These are phyloP conservation scores for Monopis laevigella DNA, from an alignment of 2,888 invertebrate genomes.

Conservation along the genomic window DNA sequence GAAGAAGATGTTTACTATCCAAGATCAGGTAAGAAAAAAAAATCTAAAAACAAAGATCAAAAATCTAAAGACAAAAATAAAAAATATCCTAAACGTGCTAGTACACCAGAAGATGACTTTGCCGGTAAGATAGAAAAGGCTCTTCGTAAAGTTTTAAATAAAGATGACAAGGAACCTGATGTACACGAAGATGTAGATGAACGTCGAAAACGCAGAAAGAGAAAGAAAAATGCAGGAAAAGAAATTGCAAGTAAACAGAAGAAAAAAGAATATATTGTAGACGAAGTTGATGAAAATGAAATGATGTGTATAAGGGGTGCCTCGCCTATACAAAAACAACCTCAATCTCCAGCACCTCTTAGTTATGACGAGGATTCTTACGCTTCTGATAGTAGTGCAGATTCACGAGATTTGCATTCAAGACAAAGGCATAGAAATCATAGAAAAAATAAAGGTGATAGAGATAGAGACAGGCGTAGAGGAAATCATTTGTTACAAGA, in stretches of 20 bases:
- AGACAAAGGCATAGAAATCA: constrained; percentile 42
- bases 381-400: constrained; percentile 65
- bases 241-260: constrained; percentile 68
- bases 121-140: constrained; percentile 83
- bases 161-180: constrained; percentile 60
- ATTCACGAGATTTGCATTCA: constrained; percentile 54
- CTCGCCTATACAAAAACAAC: constrained; percentile 66
- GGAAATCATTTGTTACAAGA: constrained; percentile 70
- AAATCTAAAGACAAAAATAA: constrained; percentile 63
- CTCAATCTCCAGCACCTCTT: constrained; percentile 29
- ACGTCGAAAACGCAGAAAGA: constrained; percentile 61
- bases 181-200: constrained; percentile 54
- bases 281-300: constrained; percentile 78
- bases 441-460: constrained; percentile 51
- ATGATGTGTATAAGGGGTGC: constrained; percentile 83
- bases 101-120: constrained; percentile 73
- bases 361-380: constrained; percentile 64
- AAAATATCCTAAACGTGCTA: constrained; percentile 53
- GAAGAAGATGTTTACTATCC: constrained; percentile 43
- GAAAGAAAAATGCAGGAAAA: constrained; percentile 67
- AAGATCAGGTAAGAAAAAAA: constrained; percentile 52
- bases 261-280: constrained; percentile 61
- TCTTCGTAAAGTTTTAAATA: constrained; percentile 78
- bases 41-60: constrained; percentile 57
- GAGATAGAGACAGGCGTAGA: constrained; percentile 53